phyloP scores from a whole-genome alignment of 2,113 vertebrate species.

The Campylomormyrus tamandua region DNA sequence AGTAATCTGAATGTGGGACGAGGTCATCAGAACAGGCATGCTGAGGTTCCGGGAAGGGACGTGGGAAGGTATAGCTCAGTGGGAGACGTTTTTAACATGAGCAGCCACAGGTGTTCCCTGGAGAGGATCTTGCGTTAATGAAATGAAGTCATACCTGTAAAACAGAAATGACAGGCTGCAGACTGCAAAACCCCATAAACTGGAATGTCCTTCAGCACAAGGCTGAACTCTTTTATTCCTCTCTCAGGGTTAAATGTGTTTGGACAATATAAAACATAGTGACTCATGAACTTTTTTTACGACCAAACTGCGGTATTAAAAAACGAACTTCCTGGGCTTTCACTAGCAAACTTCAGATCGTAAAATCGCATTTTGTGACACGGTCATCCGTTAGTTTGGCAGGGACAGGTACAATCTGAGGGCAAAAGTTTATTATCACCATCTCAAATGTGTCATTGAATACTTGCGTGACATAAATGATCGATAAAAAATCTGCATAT shows the following conservation, averaged over 20 bases:
- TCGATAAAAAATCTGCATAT: background rate
- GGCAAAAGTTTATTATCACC: background rate
- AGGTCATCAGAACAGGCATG: background rate
- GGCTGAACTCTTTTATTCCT: conserved; percentile 25
- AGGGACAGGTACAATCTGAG: background rate
- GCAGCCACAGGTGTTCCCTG: background rate
- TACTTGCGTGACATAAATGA: background rate
- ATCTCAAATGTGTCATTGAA: background rate
- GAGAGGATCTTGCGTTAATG: background rate
- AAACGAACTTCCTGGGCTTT: background rate
- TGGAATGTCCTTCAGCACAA: conserved; percentile 28
- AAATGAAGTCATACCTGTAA: conserved; percentile 14
- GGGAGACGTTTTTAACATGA: background rate
- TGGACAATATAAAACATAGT: conserved; percentile 28
- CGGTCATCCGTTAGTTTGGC: background rate
- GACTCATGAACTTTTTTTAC: conserved; percentile 47
- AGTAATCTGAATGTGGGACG: background rate
- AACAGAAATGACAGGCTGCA: background rate
- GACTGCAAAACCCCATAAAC: conserved; percentile 22
- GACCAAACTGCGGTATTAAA: conserved; percentile 13
- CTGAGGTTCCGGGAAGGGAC: background rate
- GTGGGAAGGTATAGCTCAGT: background rate
- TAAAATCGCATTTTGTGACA: background rate
- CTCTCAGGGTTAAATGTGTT: conserved; percentile 3
- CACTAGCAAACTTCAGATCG: conserved; percentile 21